Base-by-base conservation (phyloP, 2,888 invertebrate genomes). In the Clusia tigrina region DNA sequence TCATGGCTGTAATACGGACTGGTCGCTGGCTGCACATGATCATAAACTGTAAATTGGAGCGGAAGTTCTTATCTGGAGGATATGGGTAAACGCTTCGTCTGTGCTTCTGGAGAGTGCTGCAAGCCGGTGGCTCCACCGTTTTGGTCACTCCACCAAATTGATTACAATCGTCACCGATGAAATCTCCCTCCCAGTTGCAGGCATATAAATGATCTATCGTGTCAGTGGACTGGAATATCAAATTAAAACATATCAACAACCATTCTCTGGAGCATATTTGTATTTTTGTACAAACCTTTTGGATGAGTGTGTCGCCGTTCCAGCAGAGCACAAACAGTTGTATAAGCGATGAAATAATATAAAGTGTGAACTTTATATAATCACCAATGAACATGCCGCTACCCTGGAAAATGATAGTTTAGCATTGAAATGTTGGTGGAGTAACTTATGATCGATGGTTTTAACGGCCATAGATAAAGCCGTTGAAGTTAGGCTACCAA, bases 281-380 rank as follows among this genome's bases (percentile, higher is more conserved):
- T n/a, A n/a, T n/a, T n/a, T n/a, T n/a, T n/a, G n/a, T n/a, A n/a
- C n/a, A 9, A 9, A 83, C 83, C 56, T 77, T 69, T 66, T 79
- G 75, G 65, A 83, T 83, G n/a, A 83, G 63, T 17, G 74, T 75
- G 61, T 83, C 80, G 1, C 83, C 84, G 66, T 79, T 82, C 69
- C 76, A 80, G 61, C 83, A 83, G 23, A 83, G 71, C 32, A 83
- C 72, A 62, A 79, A 83, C 1, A 83, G 66, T 61, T 83, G 83
- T 0, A 78, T 77, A 20, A 81, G 63, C 3, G 77, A 73, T 2
- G 83, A 82, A n/a, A 74, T 74, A 38, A 83, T 82, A 24, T 83
- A 83, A 0, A 83, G 71, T 2, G 81, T 26, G 57, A 83, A 81
- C 58, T 83, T 83, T 0, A 78, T 62, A 57, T 80, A 81, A 53